Evolutionary conservation across 2,113 vertebrate species (phyloP).

Genomic region (Phrynosoma blainvillii): DNA sequence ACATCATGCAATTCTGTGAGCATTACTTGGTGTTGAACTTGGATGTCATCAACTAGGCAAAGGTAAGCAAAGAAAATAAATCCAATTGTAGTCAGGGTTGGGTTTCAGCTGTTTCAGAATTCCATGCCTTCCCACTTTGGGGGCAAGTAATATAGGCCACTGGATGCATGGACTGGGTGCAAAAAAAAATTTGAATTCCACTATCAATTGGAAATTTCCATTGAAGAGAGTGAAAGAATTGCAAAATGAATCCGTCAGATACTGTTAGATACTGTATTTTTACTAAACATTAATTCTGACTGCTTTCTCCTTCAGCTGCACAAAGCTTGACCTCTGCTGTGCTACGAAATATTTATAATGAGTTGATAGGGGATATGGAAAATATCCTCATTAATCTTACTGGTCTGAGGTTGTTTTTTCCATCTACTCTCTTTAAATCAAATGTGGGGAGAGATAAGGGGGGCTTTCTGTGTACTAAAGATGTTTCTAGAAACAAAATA

Average conservation of each 20-base stretch:
- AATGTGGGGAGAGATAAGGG: no score
- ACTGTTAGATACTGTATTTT: not conserved
- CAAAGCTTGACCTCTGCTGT: slow-evolving; percentile 6
- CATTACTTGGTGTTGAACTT: not conserved
- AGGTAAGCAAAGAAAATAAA: not conserved
- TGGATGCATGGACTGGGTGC: not conserved
- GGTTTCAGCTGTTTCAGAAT: not conserved
- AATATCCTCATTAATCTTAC: slow-evolving; percentile 12
- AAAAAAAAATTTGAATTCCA: not conserved
- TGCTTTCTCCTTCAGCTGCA: slow-evolving; percentile 37
- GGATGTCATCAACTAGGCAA: not conserved
- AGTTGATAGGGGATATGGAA: slow-evolving; percentile 14
- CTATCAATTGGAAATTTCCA: not conserved
- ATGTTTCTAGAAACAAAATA: slow-evolving; percentile 15
- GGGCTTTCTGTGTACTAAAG: not conserved
- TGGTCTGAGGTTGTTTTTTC: slow-evolving; percentile 2
- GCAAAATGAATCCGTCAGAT: slow-evolving; percentile 7
- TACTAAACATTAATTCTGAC: not conserved
- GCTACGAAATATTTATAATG: slow-evolving; percentile 1
- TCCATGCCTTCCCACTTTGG: not conserved
- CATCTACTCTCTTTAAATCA: not conserved
- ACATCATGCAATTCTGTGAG: slow-evolving; percentile 2
- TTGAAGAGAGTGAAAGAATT: not conserved
- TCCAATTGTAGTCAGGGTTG: not conserved
- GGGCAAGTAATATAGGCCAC: not conserved